Evolutionary conservation across 2,113 vertebrate species (phyloP), one percentile per base, ranked within the genome.

Genomic region (Corythornis madagascariensis): DNA sequence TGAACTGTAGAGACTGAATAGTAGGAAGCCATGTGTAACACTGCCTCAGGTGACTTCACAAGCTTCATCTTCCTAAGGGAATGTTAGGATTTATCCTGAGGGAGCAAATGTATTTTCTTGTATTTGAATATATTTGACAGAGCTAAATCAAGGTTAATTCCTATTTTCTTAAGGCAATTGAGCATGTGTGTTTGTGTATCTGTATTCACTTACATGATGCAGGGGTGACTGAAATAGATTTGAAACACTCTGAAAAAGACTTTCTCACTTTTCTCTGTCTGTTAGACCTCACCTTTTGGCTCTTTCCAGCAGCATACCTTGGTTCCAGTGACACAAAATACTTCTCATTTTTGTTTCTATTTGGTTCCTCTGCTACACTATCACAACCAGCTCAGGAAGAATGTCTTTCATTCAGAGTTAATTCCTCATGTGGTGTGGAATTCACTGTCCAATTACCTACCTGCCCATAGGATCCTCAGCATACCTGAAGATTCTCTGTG

Each of bases 111-210:
- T 35, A 26, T 14, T 61, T 75, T n/a, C 22, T 83, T 59, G 2
- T n/a, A 14, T 59, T 59, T 71, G 50, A 38, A 70, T 28, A 45
- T 87, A 82, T 77, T 66, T 33, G 38, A 16, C 33, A 76, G n/a
- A 59, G 40, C 22, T 72, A 20, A 33, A 31, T 71, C 16, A 59
- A 33, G n/a, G 28, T 70, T 85, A 65, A 48, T 38, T 43, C 18
- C 3, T 28, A 10, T 67, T 73, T 73, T 53, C 26, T 70, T 47
- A 35, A 28, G 12, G 55, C 74, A 47, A 53, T 28, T 52, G 48
- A 40, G 5, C 14, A 0, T 26, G 48, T 22, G 19, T 72, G 2
- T 60, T 1, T 33, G 2, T 73, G 16, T 47, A 2, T 52, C 4
- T 64, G 33, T n/a, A 29, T 57, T 45, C 72, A 64, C 50, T 77